A percentile compares a stretch with the other conserved stretches of the same genome.
phyloP scores from a whole-genome alignment of 2,888 invertebrate species.

The Brachylomia viminalis region DNA sequence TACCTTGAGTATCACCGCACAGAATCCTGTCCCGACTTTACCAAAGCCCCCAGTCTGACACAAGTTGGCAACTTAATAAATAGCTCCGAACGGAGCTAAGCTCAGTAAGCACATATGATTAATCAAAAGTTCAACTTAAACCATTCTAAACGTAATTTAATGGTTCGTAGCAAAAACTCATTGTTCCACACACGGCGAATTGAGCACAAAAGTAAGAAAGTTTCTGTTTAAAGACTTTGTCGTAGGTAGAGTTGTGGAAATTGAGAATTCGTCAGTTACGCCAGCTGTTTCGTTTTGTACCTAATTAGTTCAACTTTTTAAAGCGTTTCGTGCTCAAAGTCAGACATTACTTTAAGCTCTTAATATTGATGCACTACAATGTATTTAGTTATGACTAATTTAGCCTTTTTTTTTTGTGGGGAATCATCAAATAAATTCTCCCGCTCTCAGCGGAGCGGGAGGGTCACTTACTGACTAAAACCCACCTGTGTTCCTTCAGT shows the following conservation, averaged over 20 bases:
- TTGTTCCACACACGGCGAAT: constrained; percentile 39
- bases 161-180: constrained; percentile 50
- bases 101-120: constrained; percentile 55
- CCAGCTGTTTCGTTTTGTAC: constrained; percentile 31
- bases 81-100: constrained; percentile 45
- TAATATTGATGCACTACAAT: neutral
- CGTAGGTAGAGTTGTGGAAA: constrained; percentile 31
- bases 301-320: constrained; percentile 36
- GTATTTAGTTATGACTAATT: neutral
- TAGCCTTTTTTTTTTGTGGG: too few relatives aligned
- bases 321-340: constrained; percentile 8
- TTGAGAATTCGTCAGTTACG: constrained; percentile 25
- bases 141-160: constrained; percentile 55
- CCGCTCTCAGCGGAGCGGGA: too few relatives aligned
- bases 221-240: constrained; percentile 43
- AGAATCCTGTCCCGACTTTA: constrained; percentile 16
- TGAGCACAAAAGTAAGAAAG: constrained; percentile 41
- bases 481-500: too few relatives aligned
- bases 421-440: too few relatives aligned
- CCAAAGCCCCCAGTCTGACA: constrained; percentile 39
- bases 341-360: neutral
- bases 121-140: constrained; percentile 60
- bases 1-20: constrained; percentile 31
- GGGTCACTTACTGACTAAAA: too few relatives aligned
- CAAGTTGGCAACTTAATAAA: constrained; percentile 54